Evolutionary conservation across 2,113 vertebrate genomes (phyloP).

Genomic region (Hyaena hyaena): DNA sequence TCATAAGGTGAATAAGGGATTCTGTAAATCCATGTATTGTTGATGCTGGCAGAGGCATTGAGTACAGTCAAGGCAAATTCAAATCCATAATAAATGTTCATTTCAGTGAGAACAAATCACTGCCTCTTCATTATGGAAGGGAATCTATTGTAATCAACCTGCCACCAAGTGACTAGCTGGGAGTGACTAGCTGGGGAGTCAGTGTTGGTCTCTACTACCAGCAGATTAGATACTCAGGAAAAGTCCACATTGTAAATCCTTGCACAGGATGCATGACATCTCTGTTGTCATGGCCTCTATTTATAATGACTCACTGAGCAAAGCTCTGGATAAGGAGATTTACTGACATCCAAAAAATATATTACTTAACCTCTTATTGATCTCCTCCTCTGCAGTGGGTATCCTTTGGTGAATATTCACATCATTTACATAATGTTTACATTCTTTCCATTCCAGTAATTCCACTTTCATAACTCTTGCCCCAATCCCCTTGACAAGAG

Average conservation of each 20-base stretch:
- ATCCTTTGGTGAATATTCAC: not conserved
- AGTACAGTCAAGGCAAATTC: not conserved
- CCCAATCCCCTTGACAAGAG: not conserved
- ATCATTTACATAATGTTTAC: not conserved
- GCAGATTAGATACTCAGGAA: not conserved
- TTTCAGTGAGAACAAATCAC: not conserved
- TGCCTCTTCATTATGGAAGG: not conserved
- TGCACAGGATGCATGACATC: not conserved
- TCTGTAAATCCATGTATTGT: not conserved
- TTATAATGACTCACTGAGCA: not conserved
- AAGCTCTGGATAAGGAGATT: constrained; percentile 6
- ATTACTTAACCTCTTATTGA: not conserved
- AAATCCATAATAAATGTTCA: not conserved
- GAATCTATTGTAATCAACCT: not conserved
- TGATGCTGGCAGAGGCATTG: not conserved
- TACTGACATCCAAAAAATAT: not conserved
- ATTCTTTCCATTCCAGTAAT: not conserved
- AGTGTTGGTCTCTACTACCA: not conserved
- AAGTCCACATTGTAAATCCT: not conserved
- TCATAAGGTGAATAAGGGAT: not conserved
- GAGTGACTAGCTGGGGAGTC: not conserved
- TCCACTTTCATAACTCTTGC: not conserved
- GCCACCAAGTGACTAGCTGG: not conserved
- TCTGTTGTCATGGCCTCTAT: not conserved
- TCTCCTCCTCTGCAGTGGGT: not conserved